These are phyloP conservation scores for Alaudala cheleensis DNA, from an alignment of 2,113 vertebrate species.

Conservation along the genomic window DNA sequence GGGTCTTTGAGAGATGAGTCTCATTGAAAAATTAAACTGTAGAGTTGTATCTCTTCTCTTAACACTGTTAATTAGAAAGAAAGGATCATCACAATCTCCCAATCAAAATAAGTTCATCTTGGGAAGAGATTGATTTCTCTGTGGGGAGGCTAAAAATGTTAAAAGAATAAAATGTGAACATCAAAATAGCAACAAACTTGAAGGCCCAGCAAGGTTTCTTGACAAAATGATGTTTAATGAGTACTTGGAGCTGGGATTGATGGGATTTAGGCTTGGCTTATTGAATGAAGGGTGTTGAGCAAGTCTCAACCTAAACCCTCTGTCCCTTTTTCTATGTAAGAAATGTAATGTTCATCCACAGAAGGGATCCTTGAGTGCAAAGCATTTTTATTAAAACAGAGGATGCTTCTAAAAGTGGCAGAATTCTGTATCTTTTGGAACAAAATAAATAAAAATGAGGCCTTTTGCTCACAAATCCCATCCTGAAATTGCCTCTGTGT, in stretches of 20 bases:
- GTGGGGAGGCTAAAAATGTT: not conserved
- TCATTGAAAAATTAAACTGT: too few relatives aligned
- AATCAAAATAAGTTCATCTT: not conserved
- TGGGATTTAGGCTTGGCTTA: slow-evolving; percentile 12
- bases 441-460: slow-evolving; percentile 13
- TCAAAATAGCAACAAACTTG: not conserved
- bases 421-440: slow-evolving; percentile 42
- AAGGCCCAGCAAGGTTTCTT: not conserved
- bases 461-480: slow-evolving; percentile 50
- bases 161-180: not conserved
- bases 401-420: slow-evolving; percentile 37
- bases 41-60: too few relatives aligned
- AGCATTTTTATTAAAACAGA: slow-evolving; percentile 28
- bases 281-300: not conserved
- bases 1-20: too few relatives aligned
- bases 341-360: slow-evolving; percentile 21
- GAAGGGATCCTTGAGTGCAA: slow-evolving; percentile 41
- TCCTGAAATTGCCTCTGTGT: slow-evolving; percentile 54
- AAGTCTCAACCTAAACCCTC: slow-evolving; percentile 40
- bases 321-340: slow-evolving; percentile 49
- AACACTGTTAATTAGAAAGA: not conserved
- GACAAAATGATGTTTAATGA: not conserved
- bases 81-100: not conserved
- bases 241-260: slow-evolving; percentile 11
- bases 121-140: not conserved